These are phyloP conservation scores for Siphlonurus alternatus DNA, from an alignment of 2,888 invertebrate species.

Conservation along the genomic window DNA sequence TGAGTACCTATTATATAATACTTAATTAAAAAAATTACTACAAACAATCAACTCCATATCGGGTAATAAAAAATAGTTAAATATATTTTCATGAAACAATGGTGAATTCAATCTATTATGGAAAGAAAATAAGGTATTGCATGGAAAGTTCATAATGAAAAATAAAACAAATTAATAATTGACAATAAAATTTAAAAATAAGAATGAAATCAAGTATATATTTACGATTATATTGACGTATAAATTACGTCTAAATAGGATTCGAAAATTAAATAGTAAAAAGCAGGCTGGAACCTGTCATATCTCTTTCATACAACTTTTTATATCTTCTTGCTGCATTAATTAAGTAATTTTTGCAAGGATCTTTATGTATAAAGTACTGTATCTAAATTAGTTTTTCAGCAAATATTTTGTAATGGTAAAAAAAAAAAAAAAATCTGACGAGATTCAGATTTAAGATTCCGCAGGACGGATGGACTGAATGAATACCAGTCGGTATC, in stretches of 20 bases:
- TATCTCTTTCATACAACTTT: not conserved
- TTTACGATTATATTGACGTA: too few relatives aligned
- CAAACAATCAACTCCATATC: not conserved
- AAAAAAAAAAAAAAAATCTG: not conserved
- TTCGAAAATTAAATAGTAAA: not conserved
- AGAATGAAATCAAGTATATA: too few relatives aligned
- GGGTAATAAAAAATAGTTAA: not conserved
- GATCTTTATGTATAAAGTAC: not conserved
- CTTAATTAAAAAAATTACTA: not conserved
- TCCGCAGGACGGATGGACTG: not conserved
- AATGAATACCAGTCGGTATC: too few relatives aligned
- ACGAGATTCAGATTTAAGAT: not conserved
- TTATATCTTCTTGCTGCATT: not conserved
- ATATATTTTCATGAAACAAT: not conserved
- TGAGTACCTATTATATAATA: not conserved
- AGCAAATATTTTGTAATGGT: not conserved
- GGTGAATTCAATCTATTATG: too few relatives aligned
- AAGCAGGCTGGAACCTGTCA: not conserved
- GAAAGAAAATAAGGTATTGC: too few relatives aligned
- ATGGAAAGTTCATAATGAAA: too few relatives aligned
- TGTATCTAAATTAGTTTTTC: not conserved
- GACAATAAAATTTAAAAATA: too few relatives aligned
- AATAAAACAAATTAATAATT: too few relatives aligned
- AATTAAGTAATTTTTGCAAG: not conserved
- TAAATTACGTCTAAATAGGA: too few relatives aligned